Evolutionary conservation across 1,140 invertebrate species (phyloP), one percentile per base, ranked within the genome.

Genomic region (Acromyrmex echinatior): DNA sequence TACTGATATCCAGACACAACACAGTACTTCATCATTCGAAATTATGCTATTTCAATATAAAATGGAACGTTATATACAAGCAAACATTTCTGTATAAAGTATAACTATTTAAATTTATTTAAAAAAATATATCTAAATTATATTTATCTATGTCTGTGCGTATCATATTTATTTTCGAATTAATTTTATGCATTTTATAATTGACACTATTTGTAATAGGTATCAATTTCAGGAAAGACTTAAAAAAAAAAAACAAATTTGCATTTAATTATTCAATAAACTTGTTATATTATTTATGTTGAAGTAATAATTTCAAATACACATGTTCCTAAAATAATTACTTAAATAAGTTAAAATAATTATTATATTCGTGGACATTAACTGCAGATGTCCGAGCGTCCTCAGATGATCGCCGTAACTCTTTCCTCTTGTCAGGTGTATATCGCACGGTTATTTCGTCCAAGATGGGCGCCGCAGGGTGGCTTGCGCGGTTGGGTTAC

Each of bases 401-500:
- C 49, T 49, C 2, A 49, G 10, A 35, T 5, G 62, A 53, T 10
- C 62, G n/a, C 28, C 25, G 6, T 16, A 35, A 49, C 39, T 82
- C 56, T 35, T 62, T 82, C 25, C 6, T 35, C n/a, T 14, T 28
- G 80, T 84, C 56, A 84, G 82, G 82, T 80, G 76, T 25, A 80
- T 68, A 80, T 68, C 35, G 31, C 74, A 74, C 74, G 65, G 21
- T 49, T 79, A 79, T 65, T 86, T 56, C n/a, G 76, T 66, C 14
- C 45, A 80, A 31, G 49, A 66, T 51, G 70, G 49, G 6, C 62
- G 65, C 85, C 65, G 74, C 77, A 82, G 85, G 85, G 77, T 80
- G 53, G 85, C 65, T 56, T 35, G 76, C 77, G 82, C 71, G 77
- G 79, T 90, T 88, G 80, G 77, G 71, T 91, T 91, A 88, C 90